Conservation (phyloP, 2,888 invertebrate species). For the Cheilosia impressa region DNA sequence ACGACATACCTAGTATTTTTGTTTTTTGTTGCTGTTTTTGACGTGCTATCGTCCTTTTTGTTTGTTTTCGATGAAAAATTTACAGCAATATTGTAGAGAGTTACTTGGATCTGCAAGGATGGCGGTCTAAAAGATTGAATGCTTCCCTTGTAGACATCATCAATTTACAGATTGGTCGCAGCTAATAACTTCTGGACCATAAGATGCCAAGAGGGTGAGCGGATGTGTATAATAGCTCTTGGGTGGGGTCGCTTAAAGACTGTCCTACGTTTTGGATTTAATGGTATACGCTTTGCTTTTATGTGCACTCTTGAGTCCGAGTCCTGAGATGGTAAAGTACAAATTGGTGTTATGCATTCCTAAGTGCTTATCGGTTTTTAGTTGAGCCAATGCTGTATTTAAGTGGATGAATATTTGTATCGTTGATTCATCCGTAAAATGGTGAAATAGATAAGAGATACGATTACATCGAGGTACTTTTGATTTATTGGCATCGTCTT, state of each 20-base stretch:
- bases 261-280: constrained; percentile 6
- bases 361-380: constrained; percentile 50
- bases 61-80: constrained; percentile 51
- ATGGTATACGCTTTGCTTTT: constrained; percentile 11
- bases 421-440: constrained; percentile 46
- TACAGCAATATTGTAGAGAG: constrained; percentile 17
- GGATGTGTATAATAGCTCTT: constrained; percentile 1
- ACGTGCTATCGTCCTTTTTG: constrained; percentile 26
- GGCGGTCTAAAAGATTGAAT: constrained; percentile 36
- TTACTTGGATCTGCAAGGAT: background rate
- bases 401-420: constrained; percentile 13
- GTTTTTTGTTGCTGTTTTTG: constrained; percentile 18
- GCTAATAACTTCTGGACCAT: constrained; percentile 61
- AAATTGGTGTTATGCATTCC: constrained; percentile 55
- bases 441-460: constrained; percentile 15
- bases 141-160: constrained; percentile 30
- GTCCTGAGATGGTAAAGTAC: constrained; percentile 45
- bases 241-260: background rate
- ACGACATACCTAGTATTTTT: constrained; percentile 1
- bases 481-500: no score
- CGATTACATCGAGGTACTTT: no score
- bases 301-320: constrained; percentile 8
- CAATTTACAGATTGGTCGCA: constrained; percentile 62
- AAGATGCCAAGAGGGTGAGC: constrained; percentile 5
- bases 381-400: constrained; percentile 9